phyloP scores from a whole-genome alignment of 2,888 invertebrate genomes.

The Lithophane semibrunnea region DNA sequence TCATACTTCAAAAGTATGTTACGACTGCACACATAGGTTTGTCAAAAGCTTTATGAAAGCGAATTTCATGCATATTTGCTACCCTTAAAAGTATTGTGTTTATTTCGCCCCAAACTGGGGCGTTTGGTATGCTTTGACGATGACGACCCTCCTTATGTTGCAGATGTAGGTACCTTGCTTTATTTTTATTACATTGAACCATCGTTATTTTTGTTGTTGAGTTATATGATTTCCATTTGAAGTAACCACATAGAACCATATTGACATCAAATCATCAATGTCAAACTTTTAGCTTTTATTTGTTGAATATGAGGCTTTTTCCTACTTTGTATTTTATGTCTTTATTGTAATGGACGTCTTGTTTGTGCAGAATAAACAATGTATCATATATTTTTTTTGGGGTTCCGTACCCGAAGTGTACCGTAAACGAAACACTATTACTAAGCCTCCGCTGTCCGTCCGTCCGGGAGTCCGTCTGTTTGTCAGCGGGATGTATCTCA shows the following conservation, averaged over 20 bases:
- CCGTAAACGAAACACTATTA: no score
- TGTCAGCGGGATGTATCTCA: no score
- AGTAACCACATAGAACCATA: background rate
- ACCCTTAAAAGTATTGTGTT: constrained; percentile 80
- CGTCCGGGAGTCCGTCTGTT: no score
- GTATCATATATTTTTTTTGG: background rate
- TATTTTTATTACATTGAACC: constrained; percentile 13
- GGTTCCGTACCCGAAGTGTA: no score
- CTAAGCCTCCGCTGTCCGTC: no score
- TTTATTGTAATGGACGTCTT: background rate
- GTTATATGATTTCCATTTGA: background rate
- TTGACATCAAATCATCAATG: background rate
- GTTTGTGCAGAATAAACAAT: background rate
- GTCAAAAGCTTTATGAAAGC: constrained; percentile 72
- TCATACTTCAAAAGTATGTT: constrained; percentile 57
- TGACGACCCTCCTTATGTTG: constrained; percentile 68
- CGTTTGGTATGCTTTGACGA: constrained; percentile 81
- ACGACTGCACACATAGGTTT: constrained; percentile 59
- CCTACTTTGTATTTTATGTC: background rate
- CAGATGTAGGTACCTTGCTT: constrained; percentile 23
- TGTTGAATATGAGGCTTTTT: background rate
- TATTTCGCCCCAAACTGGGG: constrained; percentile 74
- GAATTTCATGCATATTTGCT: constrained; percentile 78
- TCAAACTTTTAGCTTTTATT: background rate
- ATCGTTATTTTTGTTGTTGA: constrained; percentile 12